Evolutionary conservation across 2,113 vertebrate genomes (phyloP).

Genomic region (Elaphurus davidianus): DNA sequence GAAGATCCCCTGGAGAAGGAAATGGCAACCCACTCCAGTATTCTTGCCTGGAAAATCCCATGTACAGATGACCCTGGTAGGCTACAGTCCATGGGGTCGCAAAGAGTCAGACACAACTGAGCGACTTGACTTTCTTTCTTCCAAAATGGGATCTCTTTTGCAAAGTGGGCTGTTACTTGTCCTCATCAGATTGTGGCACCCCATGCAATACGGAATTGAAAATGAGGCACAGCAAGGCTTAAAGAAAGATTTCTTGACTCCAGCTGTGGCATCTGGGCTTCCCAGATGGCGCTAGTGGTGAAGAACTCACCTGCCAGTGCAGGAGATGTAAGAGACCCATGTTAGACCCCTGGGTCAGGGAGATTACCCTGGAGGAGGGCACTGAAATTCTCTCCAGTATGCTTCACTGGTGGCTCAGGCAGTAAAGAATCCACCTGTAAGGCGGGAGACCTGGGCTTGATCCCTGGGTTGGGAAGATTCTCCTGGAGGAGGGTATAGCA

Average conservation of each 20-base stretch:
- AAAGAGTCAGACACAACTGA: background rate
- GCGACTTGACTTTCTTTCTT: background rate
- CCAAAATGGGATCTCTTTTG: background rate
- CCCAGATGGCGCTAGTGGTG: background rate
- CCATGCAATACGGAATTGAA: background rate
- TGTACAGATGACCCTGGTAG: background rate
- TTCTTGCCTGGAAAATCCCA: background rate
- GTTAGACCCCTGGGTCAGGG: background rate
- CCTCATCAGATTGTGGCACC: background rate
- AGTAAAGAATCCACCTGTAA: background rate
- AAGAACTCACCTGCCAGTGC: background rate
- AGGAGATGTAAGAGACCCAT: background rate
- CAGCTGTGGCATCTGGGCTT: background rate
- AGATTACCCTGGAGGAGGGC: background rate
- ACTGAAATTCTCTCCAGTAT: background rate
- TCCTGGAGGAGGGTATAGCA: too few relatives aligned
- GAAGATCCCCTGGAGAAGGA: background rate
- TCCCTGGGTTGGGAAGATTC: background rate
- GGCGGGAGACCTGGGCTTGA: background rate
- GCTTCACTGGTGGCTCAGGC: background rate
- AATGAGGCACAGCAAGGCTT: background rate
- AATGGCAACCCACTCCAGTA: background rate
- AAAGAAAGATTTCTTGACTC: background rate
- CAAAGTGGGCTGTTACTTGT: background rate
- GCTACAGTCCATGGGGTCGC: background rate